Evolutionary conservation across 1,140 invertebrate genomes (phyloP).

Genomic region (Drosophila malerkotliana): DNA sequence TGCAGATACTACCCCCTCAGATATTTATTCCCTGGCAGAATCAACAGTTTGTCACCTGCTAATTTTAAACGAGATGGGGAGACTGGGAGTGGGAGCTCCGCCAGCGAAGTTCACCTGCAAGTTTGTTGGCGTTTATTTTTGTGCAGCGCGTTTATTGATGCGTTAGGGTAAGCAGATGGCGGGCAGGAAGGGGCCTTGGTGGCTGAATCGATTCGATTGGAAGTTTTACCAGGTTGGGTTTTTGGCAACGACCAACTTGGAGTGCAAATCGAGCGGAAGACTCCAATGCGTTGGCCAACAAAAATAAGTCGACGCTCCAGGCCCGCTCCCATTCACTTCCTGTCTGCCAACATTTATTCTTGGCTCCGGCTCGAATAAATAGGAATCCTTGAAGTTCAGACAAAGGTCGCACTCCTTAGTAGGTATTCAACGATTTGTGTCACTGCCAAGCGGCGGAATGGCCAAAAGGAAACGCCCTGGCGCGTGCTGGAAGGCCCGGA

Average conservation of each 20-base stretch:
- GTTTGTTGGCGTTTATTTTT: slow-evolving; percentile 67
- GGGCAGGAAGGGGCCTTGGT: not conserved
- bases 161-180: slow-evolving; percentile 55
- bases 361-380: slow-evolving; percentile 57
- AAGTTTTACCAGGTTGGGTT: slow-evolving; percentile 31
- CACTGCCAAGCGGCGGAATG: slow-evolving; percentile 35
- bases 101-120: slow-evolving; percentile 65
- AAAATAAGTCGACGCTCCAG: slow-evolving; percentile 60
- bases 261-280: slow-evolving; percentile 77
- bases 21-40: slow-evolving; percentile 47
- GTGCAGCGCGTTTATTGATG: slow-evolving; percentile 70
- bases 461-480: slow-evolving; percentile 20
- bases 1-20: not conserved
- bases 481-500: slow-evolving; percentile 28
- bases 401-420: slow-evolving; percentile 64
- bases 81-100: not conserved
- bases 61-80: slow-evolving; percentile 60
- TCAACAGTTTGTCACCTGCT: slow-evolving; percentile 78
- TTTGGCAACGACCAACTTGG: slow-evolving; percentile 57
- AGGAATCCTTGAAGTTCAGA: slow-evolving; percentile 66
- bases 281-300: slow-evolving; percentile 68
- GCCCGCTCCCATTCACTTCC: slow-evolving; percentile 21
- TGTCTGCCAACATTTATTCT: slow-evolving; percentile 59
- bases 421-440: slow-evolving; percentile 50
- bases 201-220: slow-evolving; percentile 3